Evolutionary conservation across 2,888 invertebrate species (phyloP), one percentile per base, ranked within the genome.

Genomic region (Trissolcus japonicus): DNA sequence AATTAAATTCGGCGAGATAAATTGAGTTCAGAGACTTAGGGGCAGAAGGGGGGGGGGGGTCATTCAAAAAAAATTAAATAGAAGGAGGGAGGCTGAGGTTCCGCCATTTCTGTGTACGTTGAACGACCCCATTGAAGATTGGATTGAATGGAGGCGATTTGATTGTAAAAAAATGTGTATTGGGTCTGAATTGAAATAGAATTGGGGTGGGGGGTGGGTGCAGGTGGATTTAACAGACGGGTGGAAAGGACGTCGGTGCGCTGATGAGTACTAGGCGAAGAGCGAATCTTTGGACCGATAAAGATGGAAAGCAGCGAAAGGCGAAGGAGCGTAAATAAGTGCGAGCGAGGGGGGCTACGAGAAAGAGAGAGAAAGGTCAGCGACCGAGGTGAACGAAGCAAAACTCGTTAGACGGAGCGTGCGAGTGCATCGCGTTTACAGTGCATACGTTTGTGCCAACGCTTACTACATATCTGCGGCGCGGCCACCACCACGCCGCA

Each of bases 361-460:
- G 53, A 51, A 48, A 51, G 61, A 67, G 62, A 67, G 54, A 59
- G 61, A 74, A 74, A 68, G 74, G 74, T 74, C 74, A 74, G 67
- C 74, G 74, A 74, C 74, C 74, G 74, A 67, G 74, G 74, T 74
- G 74, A 74, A 68, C 74, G 67, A 74, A 74, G 67, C 74, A 74
- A 74, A 74, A 74, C 74, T 74, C 67, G 74, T 74, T 74, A 74
- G 74, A 74, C 74, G 61, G 74, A 74, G 67, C 74, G 74, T 74
- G 67, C 67, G 74, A 74, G 74, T 74, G 74, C 74, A 67, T 74
- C 68, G 74, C 74, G 68, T 68, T 75, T 59, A 50, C 68, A 68
- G 74, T 68, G 67, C 67, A 75, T 68, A 68, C 74, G 74, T 68
- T 68, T 68, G 63, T 75, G 74, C 67, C 73, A 61, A 56, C 57